Conservation (phyloP, 2,797 vertebrate genomes). For the Danio albolineatus region DNA sequence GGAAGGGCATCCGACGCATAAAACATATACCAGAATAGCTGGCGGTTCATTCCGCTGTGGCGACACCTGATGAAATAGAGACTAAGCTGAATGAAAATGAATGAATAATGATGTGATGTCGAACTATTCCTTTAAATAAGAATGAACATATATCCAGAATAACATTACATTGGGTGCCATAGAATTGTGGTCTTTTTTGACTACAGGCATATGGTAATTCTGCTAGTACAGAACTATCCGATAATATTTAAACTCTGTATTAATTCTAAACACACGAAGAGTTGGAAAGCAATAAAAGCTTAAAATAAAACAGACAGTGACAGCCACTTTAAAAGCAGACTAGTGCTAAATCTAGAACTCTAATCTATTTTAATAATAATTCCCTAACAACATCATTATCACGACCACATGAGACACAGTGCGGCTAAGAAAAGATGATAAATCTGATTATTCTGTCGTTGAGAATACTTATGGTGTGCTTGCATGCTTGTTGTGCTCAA, state of each 20-base stretch:
- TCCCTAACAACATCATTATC: constrained; percentile 49
- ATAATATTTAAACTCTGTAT: constrained; percentile 16
- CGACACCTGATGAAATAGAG: no score
- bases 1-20: no score
- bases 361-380: constrained; percentile 52
- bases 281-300: not conserved
- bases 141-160: constrained; percentile 15
- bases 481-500: constrained; percentile 48
- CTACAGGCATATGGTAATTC: constrained; percentile 43
- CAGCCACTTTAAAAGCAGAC: constrained; percentile 12
- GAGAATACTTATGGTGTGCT: constrained; percentile 29
- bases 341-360: not conserved
- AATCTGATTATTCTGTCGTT: constrained; percentile 53
- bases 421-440: constrained; percentile 36
- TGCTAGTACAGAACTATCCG: not conserved
- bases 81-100: no score
- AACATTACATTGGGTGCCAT: constrained; percentile 9
- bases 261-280: constrained; percentile 8
- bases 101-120: no score
- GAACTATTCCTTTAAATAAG: not conserved
- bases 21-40: no score
- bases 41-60: no score
- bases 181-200: not conserved
- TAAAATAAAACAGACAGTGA: constrained; percentile 19
- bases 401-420: constrained; percentile 34